These are phyloP conservation scores for Cygnus olor DNA, from an alignment of 2,797 vertebrate species.

Conservation along the genomic window DNA sequence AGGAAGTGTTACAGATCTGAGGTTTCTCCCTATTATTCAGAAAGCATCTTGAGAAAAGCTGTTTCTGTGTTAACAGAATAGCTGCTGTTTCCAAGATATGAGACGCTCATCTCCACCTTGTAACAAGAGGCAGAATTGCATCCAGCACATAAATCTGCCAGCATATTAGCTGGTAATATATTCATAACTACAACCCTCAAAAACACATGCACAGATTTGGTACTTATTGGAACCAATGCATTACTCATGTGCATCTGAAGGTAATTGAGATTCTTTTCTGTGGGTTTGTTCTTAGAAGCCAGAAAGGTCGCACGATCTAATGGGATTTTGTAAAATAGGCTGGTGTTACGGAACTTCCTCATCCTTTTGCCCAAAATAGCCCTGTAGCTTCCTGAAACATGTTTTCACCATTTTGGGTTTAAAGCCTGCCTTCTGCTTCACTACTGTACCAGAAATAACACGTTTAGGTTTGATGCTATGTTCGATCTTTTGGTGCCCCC, in stretches of 20 bases:
- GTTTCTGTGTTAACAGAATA: neutral
- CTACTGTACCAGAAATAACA: neutral
- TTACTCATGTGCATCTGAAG: neutral
- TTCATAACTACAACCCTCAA: neutral
- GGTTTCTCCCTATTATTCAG: neutral
- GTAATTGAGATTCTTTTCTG: neutral
- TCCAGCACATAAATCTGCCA: neutral
- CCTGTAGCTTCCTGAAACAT: neutral
- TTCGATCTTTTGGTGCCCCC: neutral
- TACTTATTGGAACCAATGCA: neutral
- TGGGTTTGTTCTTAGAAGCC: neutral
- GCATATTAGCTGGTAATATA: neutral
- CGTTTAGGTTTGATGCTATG: neutral
- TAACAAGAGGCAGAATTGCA: neutral
- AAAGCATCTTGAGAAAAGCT: neutral
- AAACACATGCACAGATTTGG: neutral
- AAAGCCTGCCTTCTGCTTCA: neutral
- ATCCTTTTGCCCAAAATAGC: neutral
- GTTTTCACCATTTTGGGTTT: neutral
- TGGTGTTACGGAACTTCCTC: neutral
- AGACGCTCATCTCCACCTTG: neutral
- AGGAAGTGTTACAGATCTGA: neutral
- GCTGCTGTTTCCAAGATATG: neutral
- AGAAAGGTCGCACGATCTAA: neutral
- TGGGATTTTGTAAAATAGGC: neutral